Base-by-base conservation (phyloP, 1,140 invertebrate species). In the Drosophila nebulosa region DNA sequence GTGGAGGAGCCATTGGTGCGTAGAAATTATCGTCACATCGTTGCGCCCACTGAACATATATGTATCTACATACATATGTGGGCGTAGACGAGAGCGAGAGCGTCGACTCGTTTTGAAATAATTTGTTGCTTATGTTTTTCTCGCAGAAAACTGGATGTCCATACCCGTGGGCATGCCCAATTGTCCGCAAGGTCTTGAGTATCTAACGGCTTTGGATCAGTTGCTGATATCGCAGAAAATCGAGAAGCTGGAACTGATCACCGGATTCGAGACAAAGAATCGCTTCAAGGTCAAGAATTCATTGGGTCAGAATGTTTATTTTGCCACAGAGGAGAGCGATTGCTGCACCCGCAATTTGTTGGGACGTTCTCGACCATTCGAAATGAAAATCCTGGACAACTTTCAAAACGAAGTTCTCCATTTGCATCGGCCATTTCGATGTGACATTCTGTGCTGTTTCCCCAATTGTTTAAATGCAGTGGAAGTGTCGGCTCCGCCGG, bases 141-240 rank as follows among this genome's bases (percentile, higher is more conserved):
- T 75, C 67, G 26, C 58, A 69, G 83, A 71, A 5, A 64, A 77
- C 53, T 88, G 83, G 83, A 88, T 88, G 83, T 86, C 78, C 27
- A 88, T 89, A 76, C 83, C 93, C 74, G 94, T 93, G 89, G 79
- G 79, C 22, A 84, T 70, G 61, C 92, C 91, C 92, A 96, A 95
- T 90, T 97, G 95, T 92, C 97, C 96, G 22, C 96, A 94, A 79
- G 97, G 97, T 64, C 95, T 98, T 92, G 97, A 97, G 93, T 98
- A 97, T 93, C 94, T 98, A 92, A 96, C 96, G 84, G 94, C 94
- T 93, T 94, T 98, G 93, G 97, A 98, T 91, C 95, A 96, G 72
- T 92, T 98, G 16, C 92, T 97, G 57, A 93, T 98, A 6, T 95
- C 97, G 75, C 97, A 98, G 90, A 96, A 97, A 92, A 93, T 96